Evolutionary conservation across 2,888 invertebrate species (phyloP).

Genomic region (Tigriopus californicus): DNA sequence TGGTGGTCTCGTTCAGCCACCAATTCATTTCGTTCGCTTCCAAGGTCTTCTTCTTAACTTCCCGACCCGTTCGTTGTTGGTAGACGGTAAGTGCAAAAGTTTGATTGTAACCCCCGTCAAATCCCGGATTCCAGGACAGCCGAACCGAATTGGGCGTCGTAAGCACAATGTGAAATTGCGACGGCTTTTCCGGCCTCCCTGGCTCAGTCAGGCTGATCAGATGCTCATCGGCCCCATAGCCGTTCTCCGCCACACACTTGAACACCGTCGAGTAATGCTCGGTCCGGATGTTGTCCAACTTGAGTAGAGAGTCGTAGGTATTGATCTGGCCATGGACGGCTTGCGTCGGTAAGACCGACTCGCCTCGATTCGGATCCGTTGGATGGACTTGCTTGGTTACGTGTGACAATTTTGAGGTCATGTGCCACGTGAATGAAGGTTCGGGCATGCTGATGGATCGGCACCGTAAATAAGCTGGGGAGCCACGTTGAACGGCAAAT

Average conservation of each 20-base stretch:
- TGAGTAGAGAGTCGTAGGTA: constrained; percentile 2
- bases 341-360: neutral
- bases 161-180: constrained; percentile 22
- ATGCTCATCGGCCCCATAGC: neutral
- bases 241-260: neutral
- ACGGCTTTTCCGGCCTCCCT: neutral
- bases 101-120: constrained; percentile 28
- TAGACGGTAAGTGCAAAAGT: neutral
- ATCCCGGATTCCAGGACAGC: constrained; percentile 30
- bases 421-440: neutral
- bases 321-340: neutral
- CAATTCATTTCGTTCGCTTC: neutral
- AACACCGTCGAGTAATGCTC: constrained; percentile 1
- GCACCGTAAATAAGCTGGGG: neutral
- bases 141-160: constrained; percentile 28
- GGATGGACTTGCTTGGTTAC: neutral
- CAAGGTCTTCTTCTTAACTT: neutral
- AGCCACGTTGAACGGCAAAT: neutral
- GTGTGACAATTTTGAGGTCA: neutral
- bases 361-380: neutral
- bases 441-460: neutral
- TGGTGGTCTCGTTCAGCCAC: neutral
- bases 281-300: neutral
- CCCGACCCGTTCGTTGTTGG: neutral
- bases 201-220: neutral